These are phyloP conservation scores for Columba livia DNA, from an alignment of 2,113 vertebrate species.

Conservation along the genomic window DNA sequence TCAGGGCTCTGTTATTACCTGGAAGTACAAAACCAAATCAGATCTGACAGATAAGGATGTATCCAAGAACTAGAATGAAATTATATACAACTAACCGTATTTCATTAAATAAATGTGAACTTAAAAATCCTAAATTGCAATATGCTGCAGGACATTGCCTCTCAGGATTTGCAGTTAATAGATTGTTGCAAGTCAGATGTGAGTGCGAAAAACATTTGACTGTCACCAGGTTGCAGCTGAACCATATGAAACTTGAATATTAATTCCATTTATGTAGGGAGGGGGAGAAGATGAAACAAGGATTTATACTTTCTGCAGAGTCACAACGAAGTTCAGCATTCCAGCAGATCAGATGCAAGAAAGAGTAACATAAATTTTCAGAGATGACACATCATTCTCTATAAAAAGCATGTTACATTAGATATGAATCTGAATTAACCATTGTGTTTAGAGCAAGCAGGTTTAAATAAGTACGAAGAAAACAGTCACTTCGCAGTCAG, in stretches of 20 bases:
- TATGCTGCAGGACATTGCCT: not conserved
- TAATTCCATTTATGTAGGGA: not conserved
- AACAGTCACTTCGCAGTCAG: not conserved
- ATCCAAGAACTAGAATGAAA: not conserved
- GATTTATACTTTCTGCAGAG: not conserved
- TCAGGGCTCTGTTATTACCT: not conserved
- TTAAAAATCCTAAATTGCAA: not conserved
- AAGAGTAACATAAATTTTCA: not conserved
- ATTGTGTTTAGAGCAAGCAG: not conserved
- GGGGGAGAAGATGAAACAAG: not conserved
- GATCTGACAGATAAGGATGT: not conserved
- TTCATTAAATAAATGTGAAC: not conserved
- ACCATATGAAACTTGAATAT: not conserved
- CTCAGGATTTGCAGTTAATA: not conserved
- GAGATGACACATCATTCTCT: not conserved
- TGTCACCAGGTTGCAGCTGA: not conserved
- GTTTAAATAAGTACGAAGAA: not conserved
- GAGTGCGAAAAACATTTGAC: not conserved
- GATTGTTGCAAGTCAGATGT: not conserved
- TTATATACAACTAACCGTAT: not conserved
- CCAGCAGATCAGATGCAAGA: not conserved
- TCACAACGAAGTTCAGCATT: not conserved
- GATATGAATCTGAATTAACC: not conserved
- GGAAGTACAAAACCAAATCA: not conserved
- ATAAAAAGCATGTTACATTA: not conserved